Conservation (phyloP, 1,140 invertebrate species). For the Drosophila trapezifrons region DNA sequence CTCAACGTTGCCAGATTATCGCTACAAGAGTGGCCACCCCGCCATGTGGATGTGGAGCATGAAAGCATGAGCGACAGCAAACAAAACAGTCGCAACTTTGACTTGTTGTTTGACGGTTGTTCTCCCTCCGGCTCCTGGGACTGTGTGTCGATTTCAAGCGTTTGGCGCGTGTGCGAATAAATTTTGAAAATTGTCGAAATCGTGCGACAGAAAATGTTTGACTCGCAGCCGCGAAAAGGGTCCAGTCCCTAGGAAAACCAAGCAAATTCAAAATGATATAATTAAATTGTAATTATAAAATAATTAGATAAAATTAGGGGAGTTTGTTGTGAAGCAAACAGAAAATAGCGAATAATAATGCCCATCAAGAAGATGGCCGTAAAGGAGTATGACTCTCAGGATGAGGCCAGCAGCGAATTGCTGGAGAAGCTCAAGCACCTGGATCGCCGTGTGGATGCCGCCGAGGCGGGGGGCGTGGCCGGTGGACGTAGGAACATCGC, state of each 20-base stretch:
- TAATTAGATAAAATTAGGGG: conserved; percentile 3
- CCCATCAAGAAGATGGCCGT: conserved; percentile 46
- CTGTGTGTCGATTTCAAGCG: background rate
- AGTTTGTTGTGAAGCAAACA: background rate
- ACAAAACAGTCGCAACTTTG: conserved; percentile 57
- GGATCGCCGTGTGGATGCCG: conserved; percentile 71
- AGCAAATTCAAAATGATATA: conserved; percentile 5
- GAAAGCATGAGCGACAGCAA: conserved; percentile 7
- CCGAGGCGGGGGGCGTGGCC: conserved; percentile 50
- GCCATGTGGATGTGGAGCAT: background rate
- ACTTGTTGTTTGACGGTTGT: conserved; percentile 55
- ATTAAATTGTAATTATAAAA: background rate
- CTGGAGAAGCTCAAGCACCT: conserved; percentile 81
- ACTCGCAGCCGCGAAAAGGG: conserved; percentile 21
- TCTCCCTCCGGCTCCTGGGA: conserved; percentile 12
- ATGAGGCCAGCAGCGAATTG: conserved; percentile 80
- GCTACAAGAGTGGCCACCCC: conserved; percentile 8
- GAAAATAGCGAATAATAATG: conserved; percentile 13
- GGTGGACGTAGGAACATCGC: conserved; percentile 24
- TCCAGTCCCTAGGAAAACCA: conserved; percentile 12
- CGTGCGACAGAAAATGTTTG: conserved; percentile 13
- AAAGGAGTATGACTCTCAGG: conserved; percentile 73
- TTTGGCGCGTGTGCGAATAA: conserved; percentile 37
- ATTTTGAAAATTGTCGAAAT: conserved; percentile 18
- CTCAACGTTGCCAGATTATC: conserved; percentile 18